Conservation (phyloP, 2,797 vertebrate species). For the Sebastes paucispinis region DNA sequence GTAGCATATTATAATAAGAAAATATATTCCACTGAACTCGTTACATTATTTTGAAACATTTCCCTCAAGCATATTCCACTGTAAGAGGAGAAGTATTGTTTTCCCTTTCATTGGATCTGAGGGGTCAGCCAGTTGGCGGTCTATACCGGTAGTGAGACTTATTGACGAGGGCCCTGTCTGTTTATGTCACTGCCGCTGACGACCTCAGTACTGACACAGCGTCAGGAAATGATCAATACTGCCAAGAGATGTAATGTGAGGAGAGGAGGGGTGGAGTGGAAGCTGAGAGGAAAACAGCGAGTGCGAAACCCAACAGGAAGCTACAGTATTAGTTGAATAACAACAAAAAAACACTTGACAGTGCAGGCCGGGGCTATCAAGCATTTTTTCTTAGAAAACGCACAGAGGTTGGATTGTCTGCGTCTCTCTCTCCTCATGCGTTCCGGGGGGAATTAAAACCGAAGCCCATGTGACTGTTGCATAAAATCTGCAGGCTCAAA, state of each 20-base stretch:
- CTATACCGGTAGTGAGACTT: slow-evolving; percentile 55
- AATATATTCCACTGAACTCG: not conserved
- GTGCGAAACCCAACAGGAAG: slow-evolving; percentile 40
- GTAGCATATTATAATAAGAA: not conserved
- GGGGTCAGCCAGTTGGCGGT: slow-evolving; percentile 36
- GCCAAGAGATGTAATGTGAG: slow-evolving; percentile 70
- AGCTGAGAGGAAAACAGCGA: not conserved
- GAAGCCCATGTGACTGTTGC: slow-evolving; percentile 54
- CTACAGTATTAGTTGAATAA: not conserved
- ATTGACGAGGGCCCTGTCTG: slow-evolving; percentile 71
- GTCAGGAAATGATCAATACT: slow-evolving; percentile 81
- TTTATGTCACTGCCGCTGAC: slow-evolving; percentile 76
- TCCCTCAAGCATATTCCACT: not conserved
- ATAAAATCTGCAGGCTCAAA: slow-evolving; percentile 35
- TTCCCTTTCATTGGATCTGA: slow-evolving; percentile 5
- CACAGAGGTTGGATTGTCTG: slow-evolving; percentile 60
- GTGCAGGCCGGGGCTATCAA: not conserved
- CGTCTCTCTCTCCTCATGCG: slow-evolving; percentile 9
- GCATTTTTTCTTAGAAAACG: slow-evolving; percentile 29
- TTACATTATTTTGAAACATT: not conserved
- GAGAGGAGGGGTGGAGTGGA: slow-evolving; percentile 8
- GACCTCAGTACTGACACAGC: slow-evolving; percentile 65
- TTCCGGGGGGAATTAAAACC: slow-evolving; percentile 46
- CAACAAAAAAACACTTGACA: slow-evolving; percentile 28
- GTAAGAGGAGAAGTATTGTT: not conserved